phyloP scores from a whole-genome alignment of 2,888 invertebrate genomes.

The Litoditis marina region DNA sequence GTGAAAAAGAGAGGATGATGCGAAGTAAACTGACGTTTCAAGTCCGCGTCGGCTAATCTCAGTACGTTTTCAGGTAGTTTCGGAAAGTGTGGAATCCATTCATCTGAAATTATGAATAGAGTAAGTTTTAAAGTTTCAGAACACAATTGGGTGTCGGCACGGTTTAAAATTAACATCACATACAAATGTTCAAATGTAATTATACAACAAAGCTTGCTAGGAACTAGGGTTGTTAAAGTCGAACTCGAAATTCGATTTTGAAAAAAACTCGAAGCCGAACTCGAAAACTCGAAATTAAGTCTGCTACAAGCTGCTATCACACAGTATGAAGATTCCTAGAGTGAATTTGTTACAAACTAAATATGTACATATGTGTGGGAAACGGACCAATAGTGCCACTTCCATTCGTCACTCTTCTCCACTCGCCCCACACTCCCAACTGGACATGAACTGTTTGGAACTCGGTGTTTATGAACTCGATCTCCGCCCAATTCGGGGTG shows the following conservation, averaged over 20 bases:
- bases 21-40: constrained; percentile 48
- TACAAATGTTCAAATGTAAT: no score
- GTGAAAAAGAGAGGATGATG: no score
- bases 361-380: no score
- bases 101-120: constrained; percentile 44
- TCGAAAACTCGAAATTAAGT: no score
- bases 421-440: constrained; percentile 60
- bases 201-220: no score
- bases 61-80: constrained; percentile 49
- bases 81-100: constrained; percentile 61
- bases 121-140: no score
- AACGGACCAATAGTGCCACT: constrained; percentile 17
- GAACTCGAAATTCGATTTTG: no score
- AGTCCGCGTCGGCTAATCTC: constrained; percentile 53
- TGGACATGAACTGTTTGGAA: constrained; percentile 46
- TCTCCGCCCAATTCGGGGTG: constrained; percentile 51
- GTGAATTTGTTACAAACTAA: neutral
- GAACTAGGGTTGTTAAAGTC: no score
- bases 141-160: no score
- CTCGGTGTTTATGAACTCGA: constrained; percentile 50
- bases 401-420: constrained; percentile 38
- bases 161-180: no score
- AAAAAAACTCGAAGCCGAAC: no score
- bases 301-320: no score
- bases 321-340: neutral